These are phyloP conservation scores for Bostrychus sinensis DNA, from an alignment of 2,113 vertebrate species.

Conservation along the genomic window DNA sequence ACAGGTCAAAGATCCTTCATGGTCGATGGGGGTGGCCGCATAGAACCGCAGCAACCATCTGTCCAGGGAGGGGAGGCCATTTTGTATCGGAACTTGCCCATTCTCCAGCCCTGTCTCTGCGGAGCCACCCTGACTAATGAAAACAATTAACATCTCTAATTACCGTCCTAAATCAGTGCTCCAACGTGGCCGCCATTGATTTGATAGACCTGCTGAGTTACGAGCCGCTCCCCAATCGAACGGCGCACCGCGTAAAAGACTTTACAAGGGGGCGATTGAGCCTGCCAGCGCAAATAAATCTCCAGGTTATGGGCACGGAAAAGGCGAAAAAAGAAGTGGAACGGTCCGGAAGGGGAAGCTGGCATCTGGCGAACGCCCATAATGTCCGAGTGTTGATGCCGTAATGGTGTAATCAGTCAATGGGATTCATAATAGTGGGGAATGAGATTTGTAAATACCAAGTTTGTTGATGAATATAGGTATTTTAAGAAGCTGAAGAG, in stretches of 20 bases:
- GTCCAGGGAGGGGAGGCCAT: conserved; percentile 22
- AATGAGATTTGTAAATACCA: conserved; percentile 63
- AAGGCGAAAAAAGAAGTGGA: conserved; percentile 34
- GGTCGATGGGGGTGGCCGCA: conserved; percentile 18
- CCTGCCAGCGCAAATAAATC: conserved; percentile 76
- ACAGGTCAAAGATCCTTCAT: conserved; percentile 33
- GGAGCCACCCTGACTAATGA: conserved; percentile 69
- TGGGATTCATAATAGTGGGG: conserved; percentile 28
- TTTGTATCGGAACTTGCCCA: not conserved
- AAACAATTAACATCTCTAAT: conserved; percentile 81
- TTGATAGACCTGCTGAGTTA: conserved; percentile 75
- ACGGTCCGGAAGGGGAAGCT: conserved; percentile 28
- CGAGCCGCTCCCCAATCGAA: conserved; percentile 62
- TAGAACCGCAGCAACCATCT: conserved; percentile 29
- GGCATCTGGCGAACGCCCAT: conserved; percentile 40
- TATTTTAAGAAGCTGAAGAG: conserved; percentile 22
- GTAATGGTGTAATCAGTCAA: conserved; percentile 62
- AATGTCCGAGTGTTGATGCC: conserved; percentile 19
- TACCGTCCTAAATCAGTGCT: conserved; percentile 73
- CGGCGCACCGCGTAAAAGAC: conserved; percentile 50
- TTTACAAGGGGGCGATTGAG: conserved; percentile 61
- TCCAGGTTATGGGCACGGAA: conserved; percentile 47
- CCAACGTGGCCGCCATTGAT: conserved; percentile 70
- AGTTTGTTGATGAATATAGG: conserved; percentile 28
- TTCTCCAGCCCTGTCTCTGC: conserved; percentile 12